A percentile compares a stretch with the other conserved stretches of the same genome.
These are phyloP conservation scores for Zaprionus capensis DNA, from an alignment of 1,140 invertebrate genomes.

Conservation along the genomic window DNA sequence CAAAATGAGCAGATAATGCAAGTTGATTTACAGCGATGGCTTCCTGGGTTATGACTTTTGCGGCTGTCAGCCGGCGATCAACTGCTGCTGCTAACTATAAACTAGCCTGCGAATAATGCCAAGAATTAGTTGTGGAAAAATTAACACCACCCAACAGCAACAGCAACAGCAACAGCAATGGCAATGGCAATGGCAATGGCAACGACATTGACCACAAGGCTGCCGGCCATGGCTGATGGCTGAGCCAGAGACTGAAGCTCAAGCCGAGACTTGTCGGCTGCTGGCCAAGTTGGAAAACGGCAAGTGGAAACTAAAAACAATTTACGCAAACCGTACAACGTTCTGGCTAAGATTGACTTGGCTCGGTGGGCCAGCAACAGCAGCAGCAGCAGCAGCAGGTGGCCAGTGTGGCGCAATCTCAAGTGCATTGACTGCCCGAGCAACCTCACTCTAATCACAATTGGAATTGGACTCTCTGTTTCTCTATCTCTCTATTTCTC, in stretches of 20 bases:
- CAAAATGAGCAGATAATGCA: slow-evolving; percentile 51
- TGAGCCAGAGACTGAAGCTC: neutral
- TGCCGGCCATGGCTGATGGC: slow-evolving; percentile 2
- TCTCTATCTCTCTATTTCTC: slow-evolving; percentile 13
- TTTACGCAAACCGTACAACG: slow-evolving; percentile 72
- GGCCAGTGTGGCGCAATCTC: slow-evolving; percentile 48
- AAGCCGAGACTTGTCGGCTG: neutral
- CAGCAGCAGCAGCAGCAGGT: slow-evolving; percentile 23
- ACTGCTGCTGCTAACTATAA: slow-evolving; percentile 31
- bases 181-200: slow-evolving; percentile 31
- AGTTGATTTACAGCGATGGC: slow-evolving; percentile 49
- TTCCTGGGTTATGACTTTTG: slow-evolving; percentile 81
- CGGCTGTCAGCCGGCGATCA: slow-evolving; percentile 47
- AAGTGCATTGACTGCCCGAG: slow-evolving; percentile 72
- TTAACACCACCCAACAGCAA: slow-evolving; percentile 70
- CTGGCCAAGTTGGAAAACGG: slow-evolving; percentile 10
- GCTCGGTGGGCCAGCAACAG: slow-evolving; percentile 25
- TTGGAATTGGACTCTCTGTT: slow-evolving; percentile 58
- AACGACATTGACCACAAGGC: slow-evolving; percentile 67
- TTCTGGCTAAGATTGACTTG: slow-evolving; percentile 38
- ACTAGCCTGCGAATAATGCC: slow-evolving; percentile 63
- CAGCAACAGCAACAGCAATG: neutral
- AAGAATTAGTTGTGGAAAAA: slow-evolving; percentile 81
- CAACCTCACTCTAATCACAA: slow-evolving; percentile 45
- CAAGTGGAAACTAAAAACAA: slow-evolving; percentile 69